Conservation (phyloP, 2,888 invertebrate genomes). For the Meteorus colon region DNA sequence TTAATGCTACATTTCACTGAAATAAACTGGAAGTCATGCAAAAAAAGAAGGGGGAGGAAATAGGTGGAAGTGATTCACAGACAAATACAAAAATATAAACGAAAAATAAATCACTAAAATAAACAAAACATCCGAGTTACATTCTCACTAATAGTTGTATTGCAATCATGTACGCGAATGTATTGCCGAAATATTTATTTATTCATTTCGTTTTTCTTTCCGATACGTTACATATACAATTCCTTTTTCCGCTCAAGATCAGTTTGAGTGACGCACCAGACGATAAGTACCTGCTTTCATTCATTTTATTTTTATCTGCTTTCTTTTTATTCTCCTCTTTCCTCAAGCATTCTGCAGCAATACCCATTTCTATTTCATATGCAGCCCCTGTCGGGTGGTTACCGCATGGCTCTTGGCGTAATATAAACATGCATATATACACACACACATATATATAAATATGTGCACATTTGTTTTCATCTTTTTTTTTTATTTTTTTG, state of each 20-base stretch:
- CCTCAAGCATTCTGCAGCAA: constrained; percentile 35
- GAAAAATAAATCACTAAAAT: constrained; percentile 33
- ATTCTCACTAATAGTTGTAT: constrained; percentile 43
- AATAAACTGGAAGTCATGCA: constrained; percentile 32
- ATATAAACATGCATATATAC: background rate
- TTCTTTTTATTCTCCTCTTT: constrained; percentile 43
- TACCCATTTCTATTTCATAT: constrained; percentile 38
- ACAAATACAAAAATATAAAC: too few species aligned
- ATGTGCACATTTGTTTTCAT: constrained; percentile 25
- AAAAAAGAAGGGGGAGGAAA: constrained; percentile 22
- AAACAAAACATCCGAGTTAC: constrained; percentile 35
- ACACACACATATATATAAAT: background rate
- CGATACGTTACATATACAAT: constrained; percentile 12
- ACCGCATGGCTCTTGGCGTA: constrained; percentile 6
- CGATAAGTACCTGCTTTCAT: constrained; percentile 52
- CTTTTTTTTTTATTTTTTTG: constrained; percentile 39
- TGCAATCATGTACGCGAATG: constrained; percentile 37
- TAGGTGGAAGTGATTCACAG: background rate
- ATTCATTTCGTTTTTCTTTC: constrained; percentile 27
- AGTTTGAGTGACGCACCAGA: constrained; percentile 50
- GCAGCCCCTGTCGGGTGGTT: constrained; percentile 38
- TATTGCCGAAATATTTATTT: constrained; percentile 33
- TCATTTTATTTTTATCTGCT: constrained; percentile 45
- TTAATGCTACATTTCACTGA: constrained; percentile 38
- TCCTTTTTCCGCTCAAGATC: constrained; percentile 24